Evolutionary conservation across 92 coral and sea anemone genomes (phyloP), one percentile per base, ranked within the genome.

Genomic region (Nematostella vectensis): DNA sequence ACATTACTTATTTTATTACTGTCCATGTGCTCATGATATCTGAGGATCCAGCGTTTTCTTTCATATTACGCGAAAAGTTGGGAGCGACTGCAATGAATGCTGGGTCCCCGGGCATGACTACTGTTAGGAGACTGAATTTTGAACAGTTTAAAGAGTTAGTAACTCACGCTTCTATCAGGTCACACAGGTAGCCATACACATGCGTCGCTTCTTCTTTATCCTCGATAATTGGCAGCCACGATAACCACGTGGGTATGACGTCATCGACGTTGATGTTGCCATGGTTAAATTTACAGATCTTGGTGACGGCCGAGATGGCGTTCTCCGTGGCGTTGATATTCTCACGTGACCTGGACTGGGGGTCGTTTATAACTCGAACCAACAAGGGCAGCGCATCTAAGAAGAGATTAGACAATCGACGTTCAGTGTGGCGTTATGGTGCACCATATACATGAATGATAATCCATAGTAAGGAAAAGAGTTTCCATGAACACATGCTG

Each of bases 171-270:
- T 91, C 84, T 23, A 91, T 78, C 51, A 91, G 74, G 53, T 91
- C 98, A 59, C 98, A 91, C 24, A 91, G 60, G 63, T 91, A 91
- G 4, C 98, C 98, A 68, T 91, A 91, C 17, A 91, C 96, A 56
- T 91, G 93, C 2, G 98, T 88, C 0, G 98, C 98, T 54, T 91
- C 98, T 50, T 91, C 98, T 54, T 83, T 83, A 60, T 91, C 98
- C 48, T 91, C 98, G 11, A 79, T 80, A 19, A 87, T 91, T 38
- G 98, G 98, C 55, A 91, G 56, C 77, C 96, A 69, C 53, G 88
- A 83, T 76, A 91, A 78, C 63, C 94, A 79, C 58, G 75, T 29
- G 2, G 98, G 98, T 47, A 87, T 52, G 49, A 87, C 62, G 37
- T 91, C 98, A 65, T 78, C 82, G 11, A 86, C 88, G 29, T 85